phyloP scores from a whole-genome alignment of 1,140 invertebrate species.

The Ooceraea biroi region DNA sequence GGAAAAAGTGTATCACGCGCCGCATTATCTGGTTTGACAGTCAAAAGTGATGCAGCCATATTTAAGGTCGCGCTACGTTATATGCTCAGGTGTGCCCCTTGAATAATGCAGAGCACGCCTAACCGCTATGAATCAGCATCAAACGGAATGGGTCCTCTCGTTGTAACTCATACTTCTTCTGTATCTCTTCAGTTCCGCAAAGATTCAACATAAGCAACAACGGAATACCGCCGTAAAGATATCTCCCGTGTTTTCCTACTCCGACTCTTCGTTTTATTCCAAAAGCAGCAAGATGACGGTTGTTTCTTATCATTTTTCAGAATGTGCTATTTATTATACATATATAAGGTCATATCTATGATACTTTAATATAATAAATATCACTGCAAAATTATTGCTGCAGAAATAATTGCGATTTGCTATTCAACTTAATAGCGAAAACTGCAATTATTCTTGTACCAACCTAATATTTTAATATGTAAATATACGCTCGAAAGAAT shows the following conservation, averaged over 20 bases:
- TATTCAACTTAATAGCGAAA: too few species aligned
- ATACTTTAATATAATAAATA: too few species aligned
- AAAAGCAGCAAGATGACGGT: not conserved
- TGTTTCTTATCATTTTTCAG: too few species aligned
- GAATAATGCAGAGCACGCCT: constrained; percentile 77
- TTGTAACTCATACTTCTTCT: constrained; percentile 51
- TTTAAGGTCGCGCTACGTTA: constrained; percentile 60
- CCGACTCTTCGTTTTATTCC: not conserved
- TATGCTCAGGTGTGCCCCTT: constrained; percentile 45
- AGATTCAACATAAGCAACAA: constrained; percentile 46
- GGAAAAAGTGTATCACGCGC: constrained; percentile 23
- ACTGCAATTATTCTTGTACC: too few species aligned
- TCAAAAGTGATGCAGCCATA: constrained; percentile 67
- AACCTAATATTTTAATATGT: too few species aligned
- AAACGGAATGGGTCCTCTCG: constrained; percentile 64
- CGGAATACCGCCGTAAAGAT: not conserved
- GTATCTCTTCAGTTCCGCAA: constrained; percentile 44
- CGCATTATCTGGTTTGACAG: constrained; percentile 63
- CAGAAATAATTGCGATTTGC: too few species aligned
- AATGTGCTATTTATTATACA: too few species aligned
- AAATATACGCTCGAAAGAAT: too few species aligned
- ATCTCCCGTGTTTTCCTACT: not conserved
- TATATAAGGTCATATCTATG: too few species aligned
- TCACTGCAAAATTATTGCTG: too few species aligned
- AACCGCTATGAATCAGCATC: constrained; percentile 78